These are phyloP conservation scores for Pterois miles DNA, from an alignment of 2,797 vertebrate genomes.

Conservation along the genomic window DNA sequence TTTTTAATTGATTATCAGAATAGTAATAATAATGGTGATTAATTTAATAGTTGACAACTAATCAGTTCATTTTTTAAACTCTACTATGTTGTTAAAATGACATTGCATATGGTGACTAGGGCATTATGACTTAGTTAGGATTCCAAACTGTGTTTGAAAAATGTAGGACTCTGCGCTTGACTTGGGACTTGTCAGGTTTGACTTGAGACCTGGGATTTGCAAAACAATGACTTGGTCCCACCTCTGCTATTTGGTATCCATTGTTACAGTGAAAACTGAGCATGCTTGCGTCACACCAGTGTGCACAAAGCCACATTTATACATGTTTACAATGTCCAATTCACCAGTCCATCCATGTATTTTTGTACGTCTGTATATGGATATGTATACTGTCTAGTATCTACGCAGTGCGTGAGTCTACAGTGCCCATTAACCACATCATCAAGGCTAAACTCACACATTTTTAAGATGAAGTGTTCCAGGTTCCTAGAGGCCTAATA, in stretches of 20 bases:
- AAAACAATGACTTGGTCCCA: no score
- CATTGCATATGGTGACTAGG: no score
- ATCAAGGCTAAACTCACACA: conserved; percentile 32
- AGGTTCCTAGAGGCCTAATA: conserved; percentile 48
- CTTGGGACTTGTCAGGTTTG: no score
- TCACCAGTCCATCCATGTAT: neutral
- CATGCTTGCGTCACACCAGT: neutral
- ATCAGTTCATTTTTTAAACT: no score
- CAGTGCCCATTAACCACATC: conserved; percentile 10
- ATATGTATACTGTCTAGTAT: neutral
- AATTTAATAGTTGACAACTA: no score
- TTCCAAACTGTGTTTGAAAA: no score
- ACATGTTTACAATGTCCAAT: neutral
- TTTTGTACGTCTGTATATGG: neutral
- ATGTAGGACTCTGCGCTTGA: no score
- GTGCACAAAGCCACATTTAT: neutral
- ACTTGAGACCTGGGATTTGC: no score
- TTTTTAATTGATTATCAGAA: no score
- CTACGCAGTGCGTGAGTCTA: neutral
- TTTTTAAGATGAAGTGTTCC: conserved; percentile 52
- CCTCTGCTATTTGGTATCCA: neutral
- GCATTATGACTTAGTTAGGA: no score
- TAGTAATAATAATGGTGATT: no score
- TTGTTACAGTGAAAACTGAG: neutral
- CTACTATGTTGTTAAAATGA: no score